Evolutionary conservation across 2,888 invertebrate species (phyloP).

Genomic region (Tyria jacobaeae): DNA sequence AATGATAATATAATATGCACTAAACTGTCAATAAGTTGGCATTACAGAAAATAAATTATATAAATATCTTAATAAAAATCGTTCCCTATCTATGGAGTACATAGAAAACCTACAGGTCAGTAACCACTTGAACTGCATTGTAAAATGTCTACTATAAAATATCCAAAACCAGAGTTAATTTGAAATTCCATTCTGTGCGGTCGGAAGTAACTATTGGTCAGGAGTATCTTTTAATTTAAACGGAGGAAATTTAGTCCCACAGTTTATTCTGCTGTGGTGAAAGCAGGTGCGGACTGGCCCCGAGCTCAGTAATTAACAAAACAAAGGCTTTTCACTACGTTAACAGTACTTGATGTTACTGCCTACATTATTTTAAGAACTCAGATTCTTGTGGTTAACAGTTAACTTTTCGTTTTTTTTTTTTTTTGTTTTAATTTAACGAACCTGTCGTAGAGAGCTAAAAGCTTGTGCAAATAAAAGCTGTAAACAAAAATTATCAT

Average conservation of each 20-base stretch:
- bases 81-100: too few relatives aligned
- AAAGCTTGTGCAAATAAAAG: not conserved
- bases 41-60: not conserved
- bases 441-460: not conserved
- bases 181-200: constrained; percentile 53
- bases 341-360: constrained; percentile 73
- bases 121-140: constrained; percentile 9
- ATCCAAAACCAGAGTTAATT: constrained; percentile 57
- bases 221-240: constrained; percentile 75
- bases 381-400: constrained; percentile 60
- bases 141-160: constrained; percentile 43
- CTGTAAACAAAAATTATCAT: not conserved
- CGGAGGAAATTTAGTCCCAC: constrained; percentile 71
- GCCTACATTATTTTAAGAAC: constrained; percentile 70
- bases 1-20: too few relatives aligned
- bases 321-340: constrained; percentile 77
- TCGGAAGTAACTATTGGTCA: constrained; percentile 66
- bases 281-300: constrained; percentile 73
- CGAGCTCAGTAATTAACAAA: constrained; percentile 78
- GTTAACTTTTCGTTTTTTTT: constrained; percentile 39
- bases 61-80: not conserved
- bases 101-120: too few relatives aligned
- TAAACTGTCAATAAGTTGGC: too few relatives aligned
- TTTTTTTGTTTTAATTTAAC: constrained; percentile 10
- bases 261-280: constrained; percentile 74